Percentiles rank a stretch among this genome's conserved stretches.
Evolutionary conservation across 2,797 vertebrate genomes (phyloP).

Genomic region (Craterocephalus amniculus): DNA sequence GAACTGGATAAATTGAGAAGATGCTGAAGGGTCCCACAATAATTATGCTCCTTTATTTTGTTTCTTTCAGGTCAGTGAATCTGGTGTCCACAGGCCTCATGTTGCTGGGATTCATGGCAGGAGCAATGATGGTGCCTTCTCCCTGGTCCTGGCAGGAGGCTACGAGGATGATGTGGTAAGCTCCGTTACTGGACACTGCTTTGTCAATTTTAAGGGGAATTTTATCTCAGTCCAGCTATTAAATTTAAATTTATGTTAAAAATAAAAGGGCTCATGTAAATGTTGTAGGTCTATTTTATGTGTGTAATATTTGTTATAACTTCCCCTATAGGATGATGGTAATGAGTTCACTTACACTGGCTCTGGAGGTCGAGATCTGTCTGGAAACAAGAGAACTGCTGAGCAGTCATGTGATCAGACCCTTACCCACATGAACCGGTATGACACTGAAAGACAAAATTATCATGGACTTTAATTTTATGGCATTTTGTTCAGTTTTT

Average conservation of each 20-base stretch:
- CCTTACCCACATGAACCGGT: slow-evolving; percentile 99
- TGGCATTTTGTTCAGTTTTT: neutral
- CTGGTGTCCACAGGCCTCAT: slow-evolving; percentile 94
- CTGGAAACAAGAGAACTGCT: slow-evolving; percentile 96
- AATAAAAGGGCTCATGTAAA: neutral
- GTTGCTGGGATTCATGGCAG: slow-evolving; percentile 97
- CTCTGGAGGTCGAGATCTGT: slow-evolving; percentile 95
- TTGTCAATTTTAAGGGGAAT: neutral
- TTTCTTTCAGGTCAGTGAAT: slow-evolving; percentile 90
- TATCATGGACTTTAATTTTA: neutral
- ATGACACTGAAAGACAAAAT: neutral
- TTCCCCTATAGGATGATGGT: slow-evolving; percentile 88
- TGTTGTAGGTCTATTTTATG: neutral
- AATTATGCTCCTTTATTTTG: neutral
- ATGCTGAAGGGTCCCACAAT: neutral
- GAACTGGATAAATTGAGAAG: neutral
- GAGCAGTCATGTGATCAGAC: slow-evolving; percentile 99
- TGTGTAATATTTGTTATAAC: slow-evolving; percentile 2
- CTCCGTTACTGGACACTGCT: neutral
- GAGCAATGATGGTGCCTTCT: slow-evolving; percentile 94
- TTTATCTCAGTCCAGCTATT: neutral
- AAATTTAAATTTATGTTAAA: neutral
- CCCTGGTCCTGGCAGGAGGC: slow-evolving; percentile 94
- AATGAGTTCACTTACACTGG: slow-evolving; percentile 98
- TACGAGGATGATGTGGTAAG: slow-evolving; percentile 98